Base-by-base conservation (phyloP, 2,797 vertebrate species). In the Varecia variegata region DNA sequence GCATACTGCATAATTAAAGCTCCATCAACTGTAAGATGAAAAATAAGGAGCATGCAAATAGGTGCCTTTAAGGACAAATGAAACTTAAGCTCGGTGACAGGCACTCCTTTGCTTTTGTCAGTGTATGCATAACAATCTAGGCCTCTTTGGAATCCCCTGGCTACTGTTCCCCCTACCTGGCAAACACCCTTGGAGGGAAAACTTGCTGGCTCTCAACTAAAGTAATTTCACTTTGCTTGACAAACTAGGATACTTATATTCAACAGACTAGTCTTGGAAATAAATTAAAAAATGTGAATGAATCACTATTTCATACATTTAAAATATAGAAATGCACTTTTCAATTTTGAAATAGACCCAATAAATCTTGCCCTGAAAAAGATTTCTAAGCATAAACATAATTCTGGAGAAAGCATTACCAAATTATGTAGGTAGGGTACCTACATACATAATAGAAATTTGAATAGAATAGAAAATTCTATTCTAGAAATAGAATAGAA, bases 1-100 rank as follows among this genome's bases (percentile, higher is more conserved):
- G 81, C 45, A 0, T 43, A 65, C 40, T 73, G n/a, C 88, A 87
- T 97, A 98, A 98, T 97, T 98, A 98, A 97, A 96, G 90, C 82
- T 88, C 86, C 68, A 83, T 97, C 96, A 97, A 52, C 85, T 97
- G 62, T 88, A 95, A 88, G 90, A 82, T 92, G 92, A 97, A 96
- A 97, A 96, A 95, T 93, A 94, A 94, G 52, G 32, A 84, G 58
- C 86, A 96, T 87, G 86, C 95, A 97, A 95, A 91, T 94, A 91
- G 83, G 58, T 83, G 35, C 88, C 83, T 93, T 95, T 94, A 91
- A 65, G 32, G 45, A 80, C 56, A 88, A 95, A 84, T 87, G 87
- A 94, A 89, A 94, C 0, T 2, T 76, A 58, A 40, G 92, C 74
- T 12, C 20, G 68, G 58, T 93, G 84, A 85, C 90, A 92, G 81